Evolutionary conservation across 2,797 vertebrate genomes (phyloP), one percentile per base, ranked within the genome.

Genomic region (Zenarchopterus dispar): DNA sequence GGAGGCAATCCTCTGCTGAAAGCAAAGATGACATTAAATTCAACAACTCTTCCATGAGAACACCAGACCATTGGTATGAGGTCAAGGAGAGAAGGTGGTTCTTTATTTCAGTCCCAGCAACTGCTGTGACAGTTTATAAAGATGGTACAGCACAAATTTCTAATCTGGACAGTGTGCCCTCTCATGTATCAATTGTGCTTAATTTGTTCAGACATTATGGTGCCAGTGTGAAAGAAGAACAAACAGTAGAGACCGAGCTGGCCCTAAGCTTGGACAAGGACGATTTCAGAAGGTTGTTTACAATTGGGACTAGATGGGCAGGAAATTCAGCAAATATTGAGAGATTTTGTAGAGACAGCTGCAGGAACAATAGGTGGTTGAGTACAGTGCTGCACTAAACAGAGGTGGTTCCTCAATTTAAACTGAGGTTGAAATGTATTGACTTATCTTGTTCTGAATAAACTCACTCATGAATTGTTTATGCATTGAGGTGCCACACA

Each of bases 361-460:
- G 66, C 33, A 43, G 53, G 82, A 70, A 76, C 53, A 68, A n/a
- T 23, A 44, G 0, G 26, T 69, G 56, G 54, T 49, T 56, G 36
- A 69, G 55, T 4, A n/a, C 13, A 44, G 41, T 22, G 52, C 7
- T 49, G 62, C 47, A 49, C 43, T 54, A 22, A 47, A 53, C 15
- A 33, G 48, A 28, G 16, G 6, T n/a, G n/a, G n/a, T n/a, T n/a
- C n/a, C n/a, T n/a, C n/a, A n/a, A n/a, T n/a, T n/a, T n/a, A n/a
- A n/a, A n/a, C n/a, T n/a, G n/a, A 16, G 28, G 23, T n/a, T 50
- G 48, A 28, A 3, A 26, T 50, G 17, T 28, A 0, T 21, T 5
- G 43, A 45, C 19, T 9, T 9, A 45, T 45, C 18, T 45, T 19
- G 9, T 8, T 46, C 44, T 46, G 21, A 46, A 46, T 46, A 19